Conservation (phyloP, 2,888 invertebrate species). For the Junonia oenone region DNA sequence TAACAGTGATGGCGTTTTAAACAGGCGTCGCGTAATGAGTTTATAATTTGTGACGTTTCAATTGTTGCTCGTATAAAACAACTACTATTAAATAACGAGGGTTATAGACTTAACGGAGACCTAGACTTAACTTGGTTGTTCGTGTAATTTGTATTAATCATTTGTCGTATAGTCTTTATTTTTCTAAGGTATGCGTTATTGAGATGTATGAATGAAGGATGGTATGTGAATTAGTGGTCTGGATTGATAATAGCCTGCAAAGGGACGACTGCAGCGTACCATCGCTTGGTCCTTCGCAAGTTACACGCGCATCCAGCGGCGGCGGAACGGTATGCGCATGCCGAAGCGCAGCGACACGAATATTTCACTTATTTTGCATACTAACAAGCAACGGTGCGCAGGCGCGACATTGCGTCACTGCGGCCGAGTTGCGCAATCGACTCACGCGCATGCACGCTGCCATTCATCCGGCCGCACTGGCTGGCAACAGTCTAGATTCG, state of each 20-base stretch:
- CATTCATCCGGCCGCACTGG: constrained; percentile 62
- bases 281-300: constrained; percentile 7
- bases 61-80: background rate
- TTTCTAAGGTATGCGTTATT: background rate
- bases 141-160: background rate
- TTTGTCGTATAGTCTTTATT: background rate
- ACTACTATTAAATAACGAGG: background rate
- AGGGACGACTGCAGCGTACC: background rate
- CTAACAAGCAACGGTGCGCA: constrained; percentile 61
- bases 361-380: constrained; percentile 71
- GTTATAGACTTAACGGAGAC: too few relatives aligned
- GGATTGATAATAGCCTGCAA: constrained; percentile 1
- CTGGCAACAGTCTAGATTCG: constrained; percentile 53
- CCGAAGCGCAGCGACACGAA: constrained; percentile 49
- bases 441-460: constrained; percentile 62
- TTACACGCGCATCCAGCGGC: constrained; percentile 37
- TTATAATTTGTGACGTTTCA: constrained; percentile 5
- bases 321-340: constrained; percentile 53
- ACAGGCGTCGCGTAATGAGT: constrained; percentile 1
- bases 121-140: background rate
- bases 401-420: constrained; percentile 66
- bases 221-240: background rate
- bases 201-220: background rate
- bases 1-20: constrained; percentile 1
- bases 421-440: constrained; percentile 37